Percentiles rank a stretch among this genome's conserved stretches.
phyloP scores from a whole-genome alignment of 2,888 invertebrate genomes.

The Oscheius sp. region DNA sequence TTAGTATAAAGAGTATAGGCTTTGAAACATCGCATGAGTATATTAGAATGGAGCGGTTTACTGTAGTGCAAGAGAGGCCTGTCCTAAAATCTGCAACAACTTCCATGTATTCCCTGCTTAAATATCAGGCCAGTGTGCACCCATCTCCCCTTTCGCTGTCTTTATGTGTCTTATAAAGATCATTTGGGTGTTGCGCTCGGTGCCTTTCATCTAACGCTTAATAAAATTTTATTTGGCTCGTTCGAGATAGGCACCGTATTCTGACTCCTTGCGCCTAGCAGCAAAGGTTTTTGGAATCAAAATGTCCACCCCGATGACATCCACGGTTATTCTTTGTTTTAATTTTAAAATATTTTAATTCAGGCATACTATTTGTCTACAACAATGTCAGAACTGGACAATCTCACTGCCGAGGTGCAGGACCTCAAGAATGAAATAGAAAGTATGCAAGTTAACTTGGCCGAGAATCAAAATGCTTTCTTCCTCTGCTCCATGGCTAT shows the following conservation, averaged over 20 bases:
- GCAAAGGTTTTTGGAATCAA: not conserved
- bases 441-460: slow-evolving; percentile 53
- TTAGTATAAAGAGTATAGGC: too few species aligned
- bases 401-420: slow-evolving; percentile 48
- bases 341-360: not conserved
- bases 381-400: slow-evolving; percentile 34
- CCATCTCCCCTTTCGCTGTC: not conserved
- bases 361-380: not conserved
- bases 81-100: too few species aligned
- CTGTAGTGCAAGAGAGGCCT: too few species aligned
- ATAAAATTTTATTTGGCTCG: slow-evolving; percentile 31
- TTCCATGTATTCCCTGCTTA: not conserved
- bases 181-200: slow-evolving; percentile 8
- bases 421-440: slow-evolving; percentile 52
- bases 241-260: slow-evolving; percentile 33
- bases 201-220: slow-evolving; percentile 15
- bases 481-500: slow-evolving; percentile 70
- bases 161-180: slow-evolving; percentile 19
- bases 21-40: too few species aligned
- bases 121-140: not conserved
- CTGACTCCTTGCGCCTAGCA: not conserved
- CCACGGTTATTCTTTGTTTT: not conserved
- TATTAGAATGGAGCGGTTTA: too few species aligned
- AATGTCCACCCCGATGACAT: not conserved
- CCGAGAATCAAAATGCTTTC: slow-evolving; percentile 69